phyloP scores from a whole-genome alignment of 2,888 invertebrate genomes.

The Aradus depressus region DNA sequence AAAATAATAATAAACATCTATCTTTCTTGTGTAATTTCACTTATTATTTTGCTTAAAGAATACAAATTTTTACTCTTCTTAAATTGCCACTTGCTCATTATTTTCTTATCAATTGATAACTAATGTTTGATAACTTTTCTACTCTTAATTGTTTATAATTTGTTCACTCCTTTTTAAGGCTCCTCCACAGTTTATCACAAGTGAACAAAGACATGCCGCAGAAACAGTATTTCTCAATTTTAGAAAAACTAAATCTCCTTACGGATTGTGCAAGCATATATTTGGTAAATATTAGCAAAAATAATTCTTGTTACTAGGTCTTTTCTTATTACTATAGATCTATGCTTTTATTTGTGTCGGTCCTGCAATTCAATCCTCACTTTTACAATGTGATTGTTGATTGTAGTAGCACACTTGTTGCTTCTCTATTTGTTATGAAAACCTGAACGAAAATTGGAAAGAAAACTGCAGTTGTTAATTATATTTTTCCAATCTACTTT shows the following conservation, averaged over 20 bases:
- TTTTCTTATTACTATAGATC: slow-evolving; percentile 9
- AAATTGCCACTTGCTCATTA: no score
- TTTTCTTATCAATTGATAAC: no score
- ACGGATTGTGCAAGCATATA: slow-evolving; percentile 65
- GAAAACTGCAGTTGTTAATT: background rate
- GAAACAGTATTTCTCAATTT: slow-evolving; percentile 72
- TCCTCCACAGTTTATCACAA: slow-evolving; percentile 61
- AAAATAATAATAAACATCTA: background rate
- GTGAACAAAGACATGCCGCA: slow-evolving; percentile 69
- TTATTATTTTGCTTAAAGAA: background rate
- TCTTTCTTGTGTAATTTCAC: slow-evolving; percentile 8
- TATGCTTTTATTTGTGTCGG: no score
- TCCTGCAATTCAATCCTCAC: no score
- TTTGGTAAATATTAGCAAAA: slow-evolving; percentile 43
- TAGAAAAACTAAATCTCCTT: slow-evolving; percentile 69
- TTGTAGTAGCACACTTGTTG: no score
- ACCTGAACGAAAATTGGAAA: no score
- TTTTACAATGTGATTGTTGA: no score
- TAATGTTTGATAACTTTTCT: no score
- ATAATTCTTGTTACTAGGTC: background rate
- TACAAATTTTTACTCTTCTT: background rate
- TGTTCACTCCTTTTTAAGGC: slow-evolving; percentile 45
- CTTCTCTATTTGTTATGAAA: no score
- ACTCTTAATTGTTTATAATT: no score
- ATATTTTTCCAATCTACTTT: no score